Percentiles rank a stretch among this genome's conserved stretches.
phyloP scores from a whole-genome alignment of 2,888 invertebrate species.

The Dendrolimus pini region DNA sequence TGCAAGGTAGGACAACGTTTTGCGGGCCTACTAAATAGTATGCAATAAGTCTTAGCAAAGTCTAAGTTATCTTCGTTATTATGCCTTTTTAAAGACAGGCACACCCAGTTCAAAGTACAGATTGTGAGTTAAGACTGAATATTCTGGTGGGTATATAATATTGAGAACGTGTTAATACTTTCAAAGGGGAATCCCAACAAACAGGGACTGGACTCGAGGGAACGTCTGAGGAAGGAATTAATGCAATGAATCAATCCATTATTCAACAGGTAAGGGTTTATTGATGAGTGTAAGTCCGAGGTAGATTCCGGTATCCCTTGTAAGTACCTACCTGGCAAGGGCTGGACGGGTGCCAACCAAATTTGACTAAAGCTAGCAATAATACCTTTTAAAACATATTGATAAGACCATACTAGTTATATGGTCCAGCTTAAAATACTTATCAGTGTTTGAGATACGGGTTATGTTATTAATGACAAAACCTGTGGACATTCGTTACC shows the following conservation, averaged over 20 bases:
- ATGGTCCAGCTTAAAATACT: too few relatives aligned
- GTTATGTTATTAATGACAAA: too few relatives aligned
- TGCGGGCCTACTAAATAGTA: too few relatives aligned
- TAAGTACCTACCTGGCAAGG: constrained; percentile 10
- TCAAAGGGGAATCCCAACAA: background rate
- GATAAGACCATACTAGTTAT: too few relatives aligned
- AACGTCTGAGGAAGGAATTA: constrained; percentile 17
- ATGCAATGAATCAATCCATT: constrained; percentile 27
- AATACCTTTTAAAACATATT: too few relatives aligned
- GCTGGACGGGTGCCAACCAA: constrained; percentile 31
- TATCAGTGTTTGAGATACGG: too few relatives aligned
- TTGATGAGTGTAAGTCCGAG: constrained; percentile 26
- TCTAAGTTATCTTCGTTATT: too few relatives aligned
- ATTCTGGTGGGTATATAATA: background rate
- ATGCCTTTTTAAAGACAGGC: too few relatives aligned
- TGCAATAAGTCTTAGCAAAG: too few relatives aligned
- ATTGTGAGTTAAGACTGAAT: background rate
- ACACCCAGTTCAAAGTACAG: too few relatives aligned
- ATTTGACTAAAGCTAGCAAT: background rate
- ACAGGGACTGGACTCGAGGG: constrained; percentile 20
- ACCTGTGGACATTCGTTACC: too few relatives aligned
- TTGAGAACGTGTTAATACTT: background rate
- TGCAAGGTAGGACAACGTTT: too few relatives aligned
- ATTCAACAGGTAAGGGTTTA: constrained; percentile 54
- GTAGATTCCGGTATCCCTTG: constrained; percentile 32